phyloP scores from a whole-genome alignment of 1,140 invertebrate genomes.

The Drosophila takahashii region DNA sequence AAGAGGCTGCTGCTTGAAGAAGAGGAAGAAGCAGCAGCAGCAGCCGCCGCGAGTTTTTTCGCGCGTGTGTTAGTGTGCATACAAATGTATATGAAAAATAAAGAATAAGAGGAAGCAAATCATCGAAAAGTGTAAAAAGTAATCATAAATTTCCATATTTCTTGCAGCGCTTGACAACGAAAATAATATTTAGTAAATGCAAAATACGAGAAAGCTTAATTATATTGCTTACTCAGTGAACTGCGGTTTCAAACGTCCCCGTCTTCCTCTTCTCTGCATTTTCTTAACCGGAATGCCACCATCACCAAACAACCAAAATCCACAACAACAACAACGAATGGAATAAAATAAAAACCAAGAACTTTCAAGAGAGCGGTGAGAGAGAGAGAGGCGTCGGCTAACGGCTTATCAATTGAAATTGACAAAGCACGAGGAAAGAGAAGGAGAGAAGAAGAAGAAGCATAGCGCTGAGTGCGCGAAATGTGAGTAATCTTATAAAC shows the following conservation, averaged over 20 bases:
- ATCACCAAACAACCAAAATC: conserved; percentile 24
- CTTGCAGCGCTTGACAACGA: conserved; percentile 54
- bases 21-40: conserved; percentile 31
- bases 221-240: conserved; percentile 47
- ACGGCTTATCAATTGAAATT: conserved; percentile 49
- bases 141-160: conserved; percentile 42
- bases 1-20: conserved; percentile 41
- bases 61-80: conserved; percentile 36
- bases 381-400: conserved; percentile 34
- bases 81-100: conserved; percentile 40
- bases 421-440: conserved; percentile 41
- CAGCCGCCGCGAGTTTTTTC: conserved; percentile 37
- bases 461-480: conserved; percentile 44
- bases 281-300: conserved; percentile 15
- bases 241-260: conserved; percentile 41
- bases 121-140: conserved; percentile 34
- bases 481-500: conserved; percentile 38
- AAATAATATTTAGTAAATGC: conserved; percentile 32
- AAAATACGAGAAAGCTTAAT: conserved; percentile 40
- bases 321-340: conserved; percentile 58
- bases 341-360: conserved; percentile 51
- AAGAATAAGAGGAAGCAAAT: conserved; percentile 24
- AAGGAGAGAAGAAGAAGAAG: conserved; percentile 12
- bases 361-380: conserved; percentile 42
- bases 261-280: conserved; percentile 32